Evolutionary conservation across 2,888 invertebrate species (phyloP).

Genomic region (Esperia sulphurella): DNA sequence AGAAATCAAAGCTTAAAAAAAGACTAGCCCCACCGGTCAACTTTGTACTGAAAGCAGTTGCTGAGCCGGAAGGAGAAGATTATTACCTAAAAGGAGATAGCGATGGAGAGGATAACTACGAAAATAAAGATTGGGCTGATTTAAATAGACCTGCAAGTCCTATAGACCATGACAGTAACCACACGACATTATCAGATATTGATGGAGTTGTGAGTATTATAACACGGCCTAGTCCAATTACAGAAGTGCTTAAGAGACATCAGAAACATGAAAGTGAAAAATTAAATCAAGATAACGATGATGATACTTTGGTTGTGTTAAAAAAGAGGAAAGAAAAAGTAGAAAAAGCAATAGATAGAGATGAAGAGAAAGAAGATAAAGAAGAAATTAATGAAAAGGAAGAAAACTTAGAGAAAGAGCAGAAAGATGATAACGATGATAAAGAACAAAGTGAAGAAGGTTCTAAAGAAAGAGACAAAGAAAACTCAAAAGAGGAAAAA

Average conservation of each 20-base stretch:
- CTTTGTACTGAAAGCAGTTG: constrained; percentile 50
- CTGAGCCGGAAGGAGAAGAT: constrained; percentile 54
- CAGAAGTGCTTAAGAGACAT: constrained; percentile 23
- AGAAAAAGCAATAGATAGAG: background rate
- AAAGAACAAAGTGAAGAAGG: constrained; percentile 8
- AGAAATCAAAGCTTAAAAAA: constrained; percentile 57
- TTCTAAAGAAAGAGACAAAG: constrained; percentile 10
- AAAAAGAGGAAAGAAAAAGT: constrained; percentile 6
- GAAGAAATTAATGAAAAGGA: too few relatives aligned
- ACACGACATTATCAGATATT: constrained; percentile 48
- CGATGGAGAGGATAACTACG: constrained; percentile 57
- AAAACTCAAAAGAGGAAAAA: constrained; percentile 9
- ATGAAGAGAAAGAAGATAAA: too few relatives aligned
- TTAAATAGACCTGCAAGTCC: constrained; percentile 32
- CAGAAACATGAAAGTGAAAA: background rate
- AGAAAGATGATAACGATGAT: constrained; percentile 4
- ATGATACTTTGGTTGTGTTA: background rate
- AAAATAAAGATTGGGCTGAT: constrained; percentile 68
- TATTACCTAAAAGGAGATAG: constrained; percentile 55
- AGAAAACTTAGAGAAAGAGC: constrained; percentile 7
- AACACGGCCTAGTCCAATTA: constrained; percentile 32
- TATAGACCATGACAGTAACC: constrained; percentile 23
- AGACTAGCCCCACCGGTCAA: constrained; percentile 58
- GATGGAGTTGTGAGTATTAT: constrained; percentile 60
- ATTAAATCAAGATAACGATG: background rate